These are phyloP conservation scores for Hirtodrosophila cameraria DNA, from an alignment of 2,888 invertebrate genomes.

Conservation along the genomic window DNA sequence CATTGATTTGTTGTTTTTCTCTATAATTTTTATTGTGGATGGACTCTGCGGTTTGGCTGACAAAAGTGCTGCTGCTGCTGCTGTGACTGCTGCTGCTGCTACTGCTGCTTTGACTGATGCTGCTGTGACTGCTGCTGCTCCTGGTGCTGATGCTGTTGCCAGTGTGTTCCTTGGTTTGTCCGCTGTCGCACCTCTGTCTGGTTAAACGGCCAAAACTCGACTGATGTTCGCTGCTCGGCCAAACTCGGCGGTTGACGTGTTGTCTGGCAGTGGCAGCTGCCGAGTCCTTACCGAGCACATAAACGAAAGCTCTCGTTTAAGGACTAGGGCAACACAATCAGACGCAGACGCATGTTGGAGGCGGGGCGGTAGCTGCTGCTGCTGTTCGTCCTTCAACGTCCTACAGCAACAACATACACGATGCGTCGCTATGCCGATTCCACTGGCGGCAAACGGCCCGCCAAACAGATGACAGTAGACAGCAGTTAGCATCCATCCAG, in stretches of 20 bases:
- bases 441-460: constrained; percentile 78
- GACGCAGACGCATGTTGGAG: constrained; percentile 38
- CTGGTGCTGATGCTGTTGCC: constrained; percentile 31
- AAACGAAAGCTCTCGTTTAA: constrained; percentile 59
- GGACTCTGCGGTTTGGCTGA: constrained; percentile 30
- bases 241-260: constrained; percentile 15
- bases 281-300: constrained; percentile 37
- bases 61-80: constrained; percentile 21
- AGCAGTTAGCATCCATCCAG: constrained; percentile 46
- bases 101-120: constrained; percentile 14
- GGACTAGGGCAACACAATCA: constrained; percentile 74
- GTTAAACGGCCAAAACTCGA: constrained; percentile 82
- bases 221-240: constrained; percentile 58
- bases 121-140: constrained; percentile 7
- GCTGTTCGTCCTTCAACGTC: constrained; percentile 71
- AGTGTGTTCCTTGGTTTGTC: constrained; percentile 43
- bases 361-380: constrained; percentile 17
- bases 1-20: constrained; percentile 29
- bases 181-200: constrained; percentile 78
- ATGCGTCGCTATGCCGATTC: constrained; percentile 54
- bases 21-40: constrained; percentile 23
- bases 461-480: constrained; percentile 80
- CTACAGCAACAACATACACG: constrained; percentile 63
- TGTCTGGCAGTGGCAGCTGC: constrained; percentile 24
- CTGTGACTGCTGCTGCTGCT: constrained; percentile 20